Evolutionary conservation across 1,140 invertebrate species (phyloP), one percentile per base, ranked within the genome.

Genomic region (Rhyzopertha dominica): DNA sequence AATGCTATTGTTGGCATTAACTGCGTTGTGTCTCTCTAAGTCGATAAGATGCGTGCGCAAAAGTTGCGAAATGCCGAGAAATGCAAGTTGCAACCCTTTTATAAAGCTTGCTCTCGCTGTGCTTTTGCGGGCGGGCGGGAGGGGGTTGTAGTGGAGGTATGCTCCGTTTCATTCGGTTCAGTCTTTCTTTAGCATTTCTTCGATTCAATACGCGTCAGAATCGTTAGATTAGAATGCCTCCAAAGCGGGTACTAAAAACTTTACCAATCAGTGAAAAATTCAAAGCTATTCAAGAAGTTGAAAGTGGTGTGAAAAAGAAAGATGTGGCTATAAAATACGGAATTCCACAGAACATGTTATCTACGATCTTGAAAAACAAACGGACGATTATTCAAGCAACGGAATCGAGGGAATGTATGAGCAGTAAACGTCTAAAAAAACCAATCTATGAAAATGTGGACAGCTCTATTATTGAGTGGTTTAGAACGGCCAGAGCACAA

Each of bases 201-300:
- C n/a, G n/a, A 25, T 25, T 25, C n/a, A n/a, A n/a, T n/a, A n/a
- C n/a, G n/a, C 24, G 7, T 7, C n/a, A 29, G 16, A 29, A 1
- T n/a, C 12, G 16, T 29, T 8, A 16, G 3, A 32, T 40, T 19
- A 25, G 39, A 30, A 53, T 53, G 41, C 36, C 46, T 20, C 28
- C 24, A 30, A 53, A 49, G 49, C 41, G 47, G 30, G 35, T 31
- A 16, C 47, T 56, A 44, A 53, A 47, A 36, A 44, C 41, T 31
- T 45, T 46, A 44, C 39, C 39, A 32, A 29, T 50, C 47, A 29
- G 18, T 37, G 43, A 54, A 42, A 56, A 54, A 48, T 51, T 19
- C 39, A 29, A 42, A 48, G 20, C 44, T 20, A 46, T 54, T 10
- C 50, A 53, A 51, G 48, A 51, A 44, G 44, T 54, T n/a, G 48